Evolutionary conservation across 1,140 invertebrate genomes (phyloP), one percentile per base, ranked within the genome.

Genomic region (Arion vulgaris): DNA sequence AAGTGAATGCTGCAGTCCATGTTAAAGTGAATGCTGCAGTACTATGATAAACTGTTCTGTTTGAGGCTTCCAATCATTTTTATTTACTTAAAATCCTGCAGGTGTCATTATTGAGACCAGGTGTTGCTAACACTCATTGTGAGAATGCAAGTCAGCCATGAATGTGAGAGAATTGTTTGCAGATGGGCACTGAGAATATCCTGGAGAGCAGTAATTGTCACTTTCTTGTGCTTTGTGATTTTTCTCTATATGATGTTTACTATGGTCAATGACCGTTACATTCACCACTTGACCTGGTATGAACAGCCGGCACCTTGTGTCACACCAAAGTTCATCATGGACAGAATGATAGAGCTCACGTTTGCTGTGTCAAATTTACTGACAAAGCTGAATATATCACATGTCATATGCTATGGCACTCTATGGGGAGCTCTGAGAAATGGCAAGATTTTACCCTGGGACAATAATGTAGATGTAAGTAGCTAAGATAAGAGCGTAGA

Each of bases 201-300:
- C 15, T 80, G 78, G 78, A 80, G 39, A 32, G 17, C 68, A 11
- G 78, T 80, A 1, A 41, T 57, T 15, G 73, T 85, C 75, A 23
- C 80, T 72, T 49, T 84, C 73, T 45, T 81, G 73, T 84, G 94
- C 49, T 49, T 83, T 32, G 49, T 83, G 26, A 7, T 83, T 0
- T n/a, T 19, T 7, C 32, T 71, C 41, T 68, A 80, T 13, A 1
- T 81, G 68, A 73, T 57, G 32, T 80, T 85, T 72, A 76, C 74
- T 66, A 17, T 77, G 38, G 23, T 39, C 19, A 81, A 57, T 49
- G 36, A 84, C 23, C 38, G 71, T 9, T 71, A 96, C 95, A 45
- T 96, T 95, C 28, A 94, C 93, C 26, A n/a, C 95, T 95, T 94
- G 95, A 95, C 39, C 95, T 96, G 41, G 95, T 95, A 34, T 95